A percentile compares a stretch with the other conserved stretches of the same genome.
These are phyloP conservation scores for Manduca sexta DNA, from an alignment of 1,140 invertebrate species.

Conservation along the genomic window DNA sequence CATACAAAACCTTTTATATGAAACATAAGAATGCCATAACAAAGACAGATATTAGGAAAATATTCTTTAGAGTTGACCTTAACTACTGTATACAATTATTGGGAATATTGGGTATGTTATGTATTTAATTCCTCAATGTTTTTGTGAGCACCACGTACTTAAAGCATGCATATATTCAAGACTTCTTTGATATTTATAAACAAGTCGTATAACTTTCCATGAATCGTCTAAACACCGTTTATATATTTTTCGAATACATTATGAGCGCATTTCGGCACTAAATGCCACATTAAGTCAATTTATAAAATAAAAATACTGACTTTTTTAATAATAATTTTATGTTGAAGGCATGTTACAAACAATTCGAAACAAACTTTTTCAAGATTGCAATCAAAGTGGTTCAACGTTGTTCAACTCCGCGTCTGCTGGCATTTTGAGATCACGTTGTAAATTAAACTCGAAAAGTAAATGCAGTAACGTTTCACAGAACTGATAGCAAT, in stretches of 20 bases:
- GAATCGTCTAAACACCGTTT: too few relatives aligned
- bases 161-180: too few relatives aligned
- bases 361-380: slow-evolving; percentile 1
- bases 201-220: too few relatives aligned
- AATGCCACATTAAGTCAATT: too few relatives aligned
- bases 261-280: too few relatives aligned
- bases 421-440: slow-evolving; percentile 14
- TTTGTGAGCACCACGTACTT: too few relatives aligned
- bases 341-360: neutral
- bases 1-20: slow-evolving; percentile 1
- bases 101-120: too few relatives aligned
- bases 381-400: slow-evolving; percentile 12
- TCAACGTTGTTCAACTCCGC: slow-evolving; percentile 11
- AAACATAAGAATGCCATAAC: neutral
- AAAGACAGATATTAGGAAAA: neutral
- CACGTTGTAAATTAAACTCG: slow-evolving; percentile 13
- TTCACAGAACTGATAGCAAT: slow-evolving; percentile 18
- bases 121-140: too few relatives aligned
- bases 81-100: neutral
- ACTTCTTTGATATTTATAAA: too few relatives aligned
- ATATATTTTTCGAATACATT: too few relatives aligned
- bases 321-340: too few relatives aligned
- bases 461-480: slow-evolving; percentile 11
- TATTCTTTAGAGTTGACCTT: neutral
- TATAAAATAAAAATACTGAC: too few relatives aligned